Evolutionary conservation across 1,140 invertebrate genomes (phyloP), one percentile per base, ranked within the genome.

Genomic region (Forficula auricularia): DNA sequence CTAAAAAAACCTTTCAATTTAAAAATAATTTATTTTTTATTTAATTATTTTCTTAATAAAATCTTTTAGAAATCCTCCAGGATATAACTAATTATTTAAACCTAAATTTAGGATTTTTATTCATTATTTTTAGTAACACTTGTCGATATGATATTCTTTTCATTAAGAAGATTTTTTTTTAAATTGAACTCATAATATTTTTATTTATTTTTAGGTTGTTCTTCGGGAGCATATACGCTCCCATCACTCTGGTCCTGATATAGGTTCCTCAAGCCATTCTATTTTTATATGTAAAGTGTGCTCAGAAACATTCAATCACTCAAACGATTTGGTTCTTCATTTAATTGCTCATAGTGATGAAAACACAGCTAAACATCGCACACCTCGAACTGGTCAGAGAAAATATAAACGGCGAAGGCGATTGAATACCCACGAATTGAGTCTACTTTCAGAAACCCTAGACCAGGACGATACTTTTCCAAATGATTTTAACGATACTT

Each of bases 281-380:
- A 70, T 73, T 0, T 84, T 73, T 52, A 68, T 73, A 33, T 86
- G 82, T 52, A 73, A 77, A 13, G 81, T 85, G 0, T 86, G 82
- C 54, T 70, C 71, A 0, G 68, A 72, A 16, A 66, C 77, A 15
- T 68, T 78, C 49, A 58, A 66, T 14, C 72, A 76, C 0, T 81
- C 80, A 2, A 70, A 72, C 18, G 79, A 84, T 50, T 61, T 86
- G 6, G 79, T 82, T 13, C 69, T 77, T 36, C 82, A 86, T 60
- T 68, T 85, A 35, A 82, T 84, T 19, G 72, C 82, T 46, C 82
- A 86, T 50, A 82, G 79, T 50, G 81, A 86, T 52, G 73, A 78
- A 37, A 84, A 84, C 54, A 86, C 82, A 0, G 81, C 80, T 1
- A 66, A 79, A 56, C 75, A 77, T 50, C 64, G 82, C 19, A 75